These are phyloP conservation scores for Drosophila lowei DNA, from an alignment of 1,140 invertebrate species.

Conservation along the genomic window DNA sequence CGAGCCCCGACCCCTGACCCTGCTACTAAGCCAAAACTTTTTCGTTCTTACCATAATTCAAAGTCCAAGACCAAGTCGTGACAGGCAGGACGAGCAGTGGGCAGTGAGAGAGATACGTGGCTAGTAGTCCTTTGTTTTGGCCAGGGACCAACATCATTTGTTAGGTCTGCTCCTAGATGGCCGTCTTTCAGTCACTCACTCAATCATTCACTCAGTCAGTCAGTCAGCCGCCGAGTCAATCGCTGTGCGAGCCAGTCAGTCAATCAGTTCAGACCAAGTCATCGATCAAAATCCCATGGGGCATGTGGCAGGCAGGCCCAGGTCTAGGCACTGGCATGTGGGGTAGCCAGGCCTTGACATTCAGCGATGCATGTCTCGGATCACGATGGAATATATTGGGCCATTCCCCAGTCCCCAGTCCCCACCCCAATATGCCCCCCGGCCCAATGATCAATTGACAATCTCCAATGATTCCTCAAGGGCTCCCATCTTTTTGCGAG, in stretches of 20 bases:
- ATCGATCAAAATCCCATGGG: conserved; percentile 52
- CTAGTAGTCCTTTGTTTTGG: conserved; percentile 49
- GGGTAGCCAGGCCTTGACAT: conserved; percentile 27
- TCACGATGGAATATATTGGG: background rate
- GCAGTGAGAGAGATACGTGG: conserved; percentile 5
- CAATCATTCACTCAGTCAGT: conserved; percentile 12
- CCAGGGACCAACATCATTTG: conserved; percentile 57
- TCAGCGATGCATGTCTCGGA: conserved; percentile 23
- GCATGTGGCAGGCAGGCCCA: no score
- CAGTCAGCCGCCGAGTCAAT: conserved; percentile 30
- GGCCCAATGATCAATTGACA: conserved; percentile 5
- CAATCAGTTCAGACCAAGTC: conserved; percentile 47
- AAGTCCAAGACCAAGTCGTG: conserved; percentile 7
- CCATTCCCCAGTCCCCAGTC: background rate
- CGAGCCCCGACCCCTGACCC: conserved; percentile 2
- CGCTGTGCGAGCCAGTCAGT: conserved; percentile 42
- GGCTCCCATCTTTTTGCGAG: background rate
- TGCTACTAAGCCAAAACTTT: conserved; percentile 33
- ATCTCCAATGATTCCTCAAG: background rate
- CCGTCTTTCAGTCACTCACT: conserved; percentile 35
- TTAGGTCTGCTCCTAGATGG: conserved; percentile 23
- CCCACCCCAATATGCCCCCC: conserved; percentile 15
- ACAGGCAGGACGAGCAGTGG: no score
- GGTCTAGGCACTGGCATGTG: conserved; percentile 11
- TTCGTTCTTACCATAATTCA: conserved; percentile 26